Conservation (phyloP, 2,888 invertebrate genomes). For the Masnerella sp. region DNA sequence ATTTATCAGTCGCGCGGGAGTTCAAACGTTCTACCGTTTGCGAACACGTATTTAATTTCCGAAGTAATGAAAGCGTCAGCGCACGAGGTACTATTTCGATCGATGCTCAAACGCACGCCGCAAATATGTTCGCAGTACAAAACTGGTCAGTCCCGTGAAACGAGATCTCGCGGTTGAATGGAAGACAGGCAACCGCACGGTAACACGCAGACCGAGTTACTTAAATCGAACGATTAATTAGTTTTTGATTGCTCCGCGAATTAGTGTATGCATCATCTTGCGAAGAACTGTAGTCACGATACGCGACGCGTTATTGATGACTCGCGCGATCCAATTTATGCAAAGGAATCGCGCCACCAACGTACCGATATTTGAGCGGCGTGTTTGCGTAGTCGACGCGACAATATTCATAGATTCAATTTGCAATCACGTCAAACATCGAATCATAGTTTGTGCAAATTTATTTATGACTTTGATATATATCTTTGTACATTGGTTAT, state of each 20-base stretch:
- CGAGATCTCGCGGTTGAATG: slow-evolving; percentile 23
- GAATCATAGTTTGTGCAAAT: slow-evolving; percentile 32
- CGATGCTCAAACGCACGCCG: too few species aligned
- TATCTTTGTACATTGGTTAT: slow-evolving; percentile 16
- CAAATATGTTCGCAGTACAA: slow-evolving; percentile 6
- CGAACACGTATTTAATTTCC: slow-evolving; percentile 15
- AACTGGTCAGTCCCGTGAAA: slow-evolving; percentile 21
- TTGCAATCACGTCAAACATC: slow-evolving; percentile 48
- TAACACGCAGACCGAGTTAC: slow-evolving; percentile 17
- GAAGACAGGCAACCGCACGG: slow-evolving; percentile 7
- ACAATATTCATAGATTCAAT: slow-evolving; percentile 49
- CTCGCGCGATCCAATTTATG: slow-evolving; percentile 37
- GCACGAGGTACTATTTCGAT: background rate
- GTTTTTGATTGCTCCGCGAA: slow-evolving; percentile 36
- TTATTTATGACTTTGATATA: slow-evolving; percentile 39
- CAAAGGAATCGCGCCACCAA: slow-evolving; percentile 37
- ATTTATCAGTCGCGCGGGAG: too few species aligned
- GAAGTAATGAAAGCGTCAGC: too few species aligned
- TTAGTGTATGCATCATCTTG: slow-evolving; percentile 49
- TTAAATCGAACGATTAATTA: slow-evolving; percentile 55
- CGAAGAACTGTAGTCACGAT: slow-evolving; percentile 43
- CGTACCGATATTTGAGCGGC: slow-evolving; percentile 47
- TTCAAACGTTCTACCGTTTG: too few species aligned
- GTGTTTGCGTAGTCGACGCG: slow-evolving; percentile 39
- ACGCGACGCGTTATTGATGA: slow-evolving; percentile 43